phyloP scores from a whole-genome alignment of 2,888 invertebrate genomes.

The Dinocampus coccinellae region DNA sequence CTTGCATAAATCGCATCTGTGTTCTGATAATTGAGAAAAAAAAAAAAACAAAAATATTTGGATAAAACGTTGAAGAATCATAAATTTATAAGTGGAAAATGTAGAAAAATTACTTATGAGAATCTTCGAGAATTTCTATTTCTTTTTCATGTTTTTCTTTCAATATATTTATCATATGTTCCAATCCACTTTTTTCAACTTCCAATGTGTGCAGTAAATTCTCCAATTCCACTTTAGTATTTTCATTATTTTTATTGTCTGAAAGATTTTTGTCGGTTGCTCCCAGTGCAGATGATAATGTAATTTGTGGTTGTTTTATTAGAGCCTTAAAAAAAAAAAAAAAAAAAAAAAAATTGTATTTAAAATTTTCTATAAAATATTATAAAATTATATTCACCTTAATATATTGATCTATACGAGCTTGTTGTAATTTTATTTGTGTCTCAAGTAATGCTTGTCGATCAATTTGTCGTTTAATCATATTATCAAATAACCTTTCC shows the following conservation, averaged over 20 bases:
- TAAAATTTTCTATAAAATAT: background rate
- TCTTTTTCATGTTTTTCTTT: conserved; percentile 62
- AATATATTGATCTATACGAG: conserved; percentile 60
- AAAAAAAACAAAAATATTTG: no score
- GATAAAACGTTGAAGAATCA: background rate
- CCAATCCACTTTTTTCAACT: conserved; percentile 58
- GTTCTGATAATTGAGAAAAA: conserved; percentile 54
- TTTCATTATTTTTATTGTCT: conserved; percentile 19
- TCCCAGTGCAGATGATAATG: conserved; percentile 45
- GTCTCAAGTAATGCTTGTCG: conserved; percentile 58
- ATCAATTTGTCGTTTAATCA: conserved; percentile 59
- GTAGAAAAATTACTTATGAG: conserved; percentile 55
- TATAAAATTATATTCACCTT: conserved; percentile 49
- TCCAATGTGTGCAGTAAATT: conserved; percentile 53
- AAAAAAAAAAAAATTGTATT: conserved; percentile 7
- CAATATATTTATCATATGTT: conserved; percentile 55
- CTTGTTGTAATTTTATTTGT: conserved; percentile 62
- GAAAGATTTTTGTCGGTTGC: conserved; percentile 33
- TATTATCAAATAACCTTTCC: conserved; percentile 58
- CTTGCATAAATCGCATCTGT: conserved; percentile 56
- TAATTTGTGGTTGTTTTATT: conserved; percentile 50
- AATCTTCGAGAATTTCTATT: conserved; percentile 59
- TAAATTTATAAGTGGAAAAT: background rate
- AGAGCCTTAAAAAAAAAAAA: conserved; percentile 52
- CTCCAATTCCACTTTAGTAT: conserved; percentile 48